Evolutionary conservation across 2,888 invertebrate genomes (phyloP).

Genomic region (Cryptosula pallasiana): DNA sequence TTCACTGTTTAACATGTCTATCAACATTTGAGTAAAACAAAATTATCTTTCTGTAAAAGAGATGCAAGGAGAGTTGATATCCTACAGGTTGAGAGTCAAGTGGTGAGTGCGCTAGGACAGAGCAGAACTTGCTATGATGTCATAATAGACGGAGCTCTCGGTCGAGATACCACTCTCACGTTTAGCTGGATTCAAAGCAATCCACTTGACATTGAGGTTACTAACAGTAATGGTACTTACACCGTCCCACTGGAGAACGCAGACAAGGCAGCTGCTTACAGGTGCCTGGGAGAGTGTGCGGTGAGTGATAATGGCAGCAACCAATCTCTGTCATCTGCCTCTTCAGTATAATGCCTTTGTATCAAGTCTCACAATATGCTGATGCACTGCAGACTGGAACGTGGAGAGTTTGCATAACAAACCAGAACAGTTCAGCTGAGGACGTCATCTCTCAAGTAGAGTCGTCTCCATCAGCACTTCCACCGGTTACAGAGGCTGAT

Average conservation of each 20-base stretch:
- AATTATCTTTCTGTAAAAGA: too few relatives aligned
- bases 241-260: background rate
- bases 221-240: background rate
- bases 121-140: background rate
- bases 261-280: background rate
- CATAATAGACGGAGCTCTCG: conserved; percentile 11
- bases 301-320: too few relatives aligned
- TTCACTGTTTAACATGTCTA: too few relatives aligned
- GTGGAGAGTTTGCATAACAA: conserved; percentile 6
- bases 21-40: too few relatives aligned
- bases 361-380: too few relatives aligned
- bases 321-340: too few relatives aligned
- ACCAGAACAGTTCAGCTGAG: background rate
- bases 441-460: conserved; percentile 12
- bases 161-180: background rate
- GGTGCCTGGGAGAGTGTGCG: background rate
- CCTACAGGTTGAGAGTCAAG: conserved; percentile 17
- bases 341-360: too few relatives aligned
- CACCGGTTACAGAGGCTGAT: too few relatives aligned
- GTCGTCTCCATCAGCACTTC: background rate
- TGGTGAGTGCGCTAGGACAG: background rate
- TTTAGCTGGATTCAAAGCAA: conserved; percentile 7
- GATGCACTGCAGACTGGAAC: background rate
- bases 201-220: background rate
- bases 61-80: too few relatives aligned